Evolutionary conservation across 2,797 vertebrate species (phyloP).

Genomic region (Premnoplex brunnescens): DNA sequence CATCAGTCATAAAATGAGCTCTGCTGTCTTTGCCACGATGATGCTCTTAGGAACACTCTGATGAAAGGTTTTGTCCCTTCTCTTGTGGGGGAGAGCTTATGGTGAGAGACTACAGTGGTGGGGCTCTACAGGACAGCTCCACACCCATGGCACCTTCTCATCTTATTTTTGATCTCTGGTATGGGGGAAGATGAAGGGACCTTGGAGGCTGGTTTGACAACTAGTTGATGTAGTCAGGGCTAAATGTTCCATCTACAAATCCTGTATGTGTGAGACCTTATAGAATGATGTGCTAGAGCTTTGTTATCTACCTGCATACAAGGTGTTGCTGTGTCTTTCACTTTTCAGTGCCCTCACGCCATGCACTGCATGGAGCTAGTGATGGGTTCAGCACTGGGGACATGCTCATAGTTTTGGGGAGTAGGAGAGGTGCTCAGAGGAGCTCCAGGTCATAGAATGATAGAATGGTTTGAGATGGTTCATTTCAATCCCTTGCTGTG

Average conservation of each 20-base stretch:
- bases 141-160: neutral
- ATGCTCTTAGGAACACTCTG: neutral
- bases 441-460: neutral
- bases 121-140: neutral
- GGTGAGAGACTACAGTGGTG: neutral
- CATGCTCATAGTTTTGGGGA: neutral
- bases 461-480: neutral
- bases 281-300: neutral
- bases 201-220: neutral
- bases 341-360: neutral
- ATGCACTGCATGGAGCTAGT: neutral
- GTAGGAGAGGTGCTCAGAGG: neutral
- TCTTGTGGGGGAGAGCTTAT: neutral
- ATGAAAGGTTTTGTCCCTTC: neutral
- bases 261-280: neutral
- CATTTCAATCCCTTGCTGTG: neutral
- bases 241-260: rapidly evolving
- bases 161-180: neutral
- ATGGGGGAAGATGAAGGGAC: rapidly evolving
- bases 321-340: neutral
- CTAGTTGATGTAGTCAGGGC: no score
- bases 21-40: neutral
- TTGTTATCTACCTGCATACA: neutral
- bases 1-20: neutral
- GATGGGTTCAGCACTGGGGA: neutral